A percentile compares a stretch with the other conserved stretches of the same genome.
Conservation (phyloP, 1,140 invertebrate species). For the Drosophila biarmipes region DNA sequence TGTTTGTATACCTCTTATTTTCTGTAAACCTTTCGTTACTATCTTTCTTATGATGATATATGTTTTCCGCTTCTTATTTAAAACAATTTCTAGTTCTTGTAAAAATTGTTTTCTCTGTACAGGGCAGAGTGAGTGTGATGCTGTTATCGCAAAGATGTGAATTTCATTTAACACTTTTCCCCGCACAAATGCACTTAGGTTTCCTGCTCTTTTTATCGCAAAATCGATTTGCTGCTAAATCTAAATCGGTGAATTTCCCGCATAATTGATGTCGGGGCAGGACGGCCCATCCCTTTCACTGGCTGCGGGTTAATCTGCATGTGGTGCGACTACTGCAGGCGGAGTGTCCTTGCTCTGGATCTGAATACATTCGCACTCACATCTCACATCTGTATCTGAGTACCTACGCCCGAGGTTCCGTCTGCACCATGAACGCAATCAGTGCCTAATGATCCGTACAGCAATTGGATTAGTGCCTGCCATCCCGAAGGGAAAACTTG, state of each 20-base stretch:
- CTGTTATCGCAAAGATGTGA: constrained; percentile 14
- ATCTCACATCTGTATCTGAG: background rate
- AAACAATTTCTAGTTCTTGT: background rate
- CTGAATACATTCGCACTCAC: constrained; percentile 4
- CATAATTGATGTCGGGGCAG: constrained; percentile 40
- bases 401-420: constrained; percentile 10
- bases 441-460: constrained; percentile 76
- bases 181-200: constrained; percentile 27
- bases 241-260: constrained; percentile 30
- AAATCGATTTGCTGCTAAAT: constrained; percentile 51
- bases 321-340: constrained; percentile 30
- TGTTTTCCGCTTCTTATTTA: too few species aligned
- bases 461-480: constrained; percentile 74
- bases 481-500: constrained; percentile 43
- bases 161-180: constrained; percentile 54
- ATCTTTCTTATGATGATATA: too few species aligned
- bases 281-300: background rate
- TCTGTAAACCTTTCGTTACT: too few species aligned
- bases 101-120: background rate
- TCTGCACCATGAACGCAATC: constrained; percentile 72
- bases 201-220: constrained; percentile 24
- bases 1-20: too few species aligned
- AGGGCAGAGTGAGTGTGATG: background rate
- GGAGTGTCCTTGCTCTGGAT: constrained; percentile 32
- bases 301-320: constrained; percentile 63